Base-by-base conservation (phyloP, 1,140 invertebrate species). In the Spodoptera frugiperda region DNA sequence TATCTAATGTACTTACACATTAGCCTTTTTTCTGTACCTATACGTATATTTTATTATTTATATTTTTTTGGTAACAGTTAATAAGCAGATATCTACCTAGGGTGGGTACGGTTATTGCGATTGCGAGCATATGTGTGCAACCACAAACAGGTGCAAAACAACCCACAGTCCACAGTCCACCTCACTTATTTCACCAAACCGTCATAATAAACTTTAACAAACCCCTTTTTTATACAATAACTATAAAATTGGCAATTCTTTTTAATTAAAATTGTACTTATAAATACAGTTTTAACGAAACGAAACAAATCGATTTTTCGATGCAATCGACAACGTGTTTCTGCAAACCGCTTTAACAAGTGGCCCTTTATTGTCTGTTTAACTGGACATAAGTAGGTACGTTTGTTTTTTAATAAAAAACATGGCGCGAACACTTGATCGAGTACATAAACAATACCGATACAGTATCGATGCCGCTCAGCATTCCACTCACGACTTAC, bases 311-410 rank as follows among this genome's bases (percentile, higher is more conserved):
- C 61, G 19, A 19, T 49, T 8, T 30, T 30, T 46, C 55, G 55
- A 61, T 73, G 53, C 55, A 59, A 73, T 61, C 71, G 55, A 61
- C 21, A 51, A 57, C 55, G 25, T 48, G 71, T 73, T 49, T 51
- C 44, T 59, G 44, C 55, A 59, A 51, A 48, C 53, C 55, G 44
- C 19, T 73, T 61, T 10, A 33, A 61, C 46, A 73, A 59, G 55
- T 57, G 54, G 54, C 15, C 55, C 55, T 61, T 72, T 73, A 59
- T 57, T 72, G 68, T 51, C 73, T 19, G 72, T 75, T 63, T 75
- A 71, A 79, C 78, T 76, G 78, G 67, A 71, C 49, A 30, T 70
- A 59, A n/a, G 54, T 78, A 68, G 61, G 54, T 70, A 75, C 61
- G 74, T 39, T 44, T 70, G 19, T 61, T 76, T 73, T 73, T 61